Evolutionary conservation across 1,140 invertebrate species (phyloP).

Genomic region (Sminthurides bifidus): DNA sequence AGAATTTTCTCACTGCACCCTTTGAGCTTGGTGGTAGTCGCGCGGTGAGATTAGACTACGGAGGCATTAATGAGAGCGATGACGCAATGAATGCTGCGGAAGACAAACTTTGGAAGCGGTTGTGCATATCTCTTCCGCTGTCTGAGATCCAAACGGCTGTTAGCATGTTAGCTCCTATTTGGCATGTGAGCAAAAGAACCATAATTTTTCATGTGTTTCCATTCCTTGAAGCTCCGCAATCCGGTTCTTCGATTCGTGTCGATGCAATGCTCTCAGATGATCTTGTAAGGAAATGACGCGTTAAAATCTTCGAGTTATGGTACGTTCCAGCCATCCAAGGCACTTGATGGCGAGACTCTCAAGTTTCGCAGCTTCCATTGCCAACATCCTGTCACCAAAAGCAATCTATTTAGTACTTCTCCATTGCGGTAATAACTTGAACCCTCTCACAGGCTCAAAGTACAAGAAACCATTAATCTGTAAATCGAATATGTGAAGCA

Average conservation of each 20-base stretch:
- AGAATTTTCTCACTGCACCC: too few species aligned
- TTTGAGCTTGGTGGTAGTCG: too few species aligned
- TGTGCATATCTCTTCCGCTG: background rate
- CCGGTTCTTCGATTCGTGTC: too few species aligned
- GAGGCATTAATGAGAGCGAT: too few species aligned
- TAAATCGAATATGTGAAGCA: too few species aligned
- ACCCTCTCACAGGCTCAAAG: background rate
- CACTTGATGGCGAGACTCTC: conserved; percentile 14
- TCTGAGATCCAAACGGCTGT: too few species aligned
- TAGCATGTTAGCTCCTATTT: too few species aligned
- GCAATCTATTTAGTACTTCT: conserved; percentile 16
- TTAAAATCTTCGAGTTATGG: conserved; percentile 29
- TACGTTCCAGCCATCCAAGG: conserved; percentile 26
- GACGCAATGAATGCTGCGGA: conserved; percentile 8
- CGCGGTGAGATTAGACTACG: too few species aligned
- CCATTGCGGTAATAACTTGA: background rate
- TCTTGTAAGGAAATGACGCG: conserved; percentile 30
- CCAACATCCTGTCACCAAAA: conserved; percentile 26
- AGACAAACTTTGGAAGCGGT: background rate
- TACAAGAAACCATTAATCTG: background rate
- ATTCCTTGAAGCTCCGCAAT: too few species aligned
- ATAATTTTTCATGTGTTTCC: too few species aligned
- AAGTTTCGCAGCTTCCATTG: conserved; percentile 12
- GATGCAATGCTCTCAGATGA: conserved; percentile 16
- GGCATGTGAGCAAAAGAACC: too few species aligned